Percentiles rank a stretch among this genome's conserved stretches.
Evolutionary conservation across 1,140 invertebrate species (phyloP).

Genomic region (Neomicropteryx cornuta): DNA sequence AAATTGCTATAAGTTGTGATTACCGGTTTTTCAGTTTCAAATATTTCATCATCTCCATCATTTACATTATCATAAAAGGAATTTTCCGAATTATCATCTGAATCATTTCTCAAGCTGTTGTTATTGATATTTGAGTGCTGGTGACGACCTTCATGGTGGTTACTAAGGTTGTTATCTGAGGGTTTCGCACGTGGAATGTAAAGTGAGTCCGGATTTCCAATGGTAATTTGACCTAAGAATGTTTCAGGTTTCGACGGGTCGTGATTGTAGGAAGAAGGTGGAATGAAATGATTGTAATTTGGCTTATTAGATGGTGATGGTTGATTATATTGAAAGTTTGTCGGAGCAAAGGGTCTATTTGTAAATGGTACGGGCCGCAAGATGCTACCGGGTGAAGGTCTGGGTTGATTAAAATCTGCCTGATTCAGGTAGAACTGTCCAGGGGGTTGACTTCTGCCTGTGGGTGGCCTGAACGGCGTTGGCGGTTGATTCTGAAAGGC

Average conservation of each 20-base stretch:
- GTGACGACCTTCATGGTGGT: too few species aligned
- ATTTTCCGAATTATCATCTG: too few species aligned
- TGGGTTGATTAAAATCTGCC: conserved; percentile 24
- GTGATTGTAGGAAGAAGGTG: conserved; percentile 34
- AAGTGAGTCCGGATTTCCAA: conserved; percentile 45
- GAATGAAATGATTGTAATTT: conserved; percentile 33
- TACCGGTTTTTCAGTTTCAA: too few species aligned
- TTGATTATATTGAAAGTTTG: conserved; percentile 34
- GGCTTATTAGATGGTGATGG: conserved; percentile 36
- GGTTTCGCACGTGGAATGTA: too few species aligned
- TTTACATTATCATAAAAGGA: too few species aligned
- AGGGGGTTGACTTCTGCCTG: conserved; percentile 32
- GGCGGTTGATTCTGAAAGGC: conserved; percentile 38
- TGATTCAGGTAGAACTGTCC: conserved; percentile 34
- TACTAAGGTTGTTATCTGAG: too few species aligned
- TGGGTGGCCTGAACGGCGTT: conserved; percentile 34
- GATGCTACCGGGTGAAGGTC: conserved; percentile 1
- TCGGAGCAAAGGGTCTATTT: conserved; percentile 30
- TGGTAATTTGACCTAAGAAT: conserved; percentile 44
- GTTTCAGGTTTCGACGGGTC: conserved; percentile 45
- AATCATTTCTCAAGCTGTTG: too few species aligned
- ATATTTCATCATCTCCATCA: too few species aligned
- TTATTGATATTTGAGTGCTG: too few species aligned
- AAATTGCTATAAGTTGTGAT: too few species aligned
- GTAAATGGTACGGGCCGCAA: conserved; percentile 19